Percentiles rank a stretch among this genome's conserved stretches.
phyloP scores from a whole-genome alignment of 2,113 vertebrate species.

The Pholis gunnellus region DNA sequence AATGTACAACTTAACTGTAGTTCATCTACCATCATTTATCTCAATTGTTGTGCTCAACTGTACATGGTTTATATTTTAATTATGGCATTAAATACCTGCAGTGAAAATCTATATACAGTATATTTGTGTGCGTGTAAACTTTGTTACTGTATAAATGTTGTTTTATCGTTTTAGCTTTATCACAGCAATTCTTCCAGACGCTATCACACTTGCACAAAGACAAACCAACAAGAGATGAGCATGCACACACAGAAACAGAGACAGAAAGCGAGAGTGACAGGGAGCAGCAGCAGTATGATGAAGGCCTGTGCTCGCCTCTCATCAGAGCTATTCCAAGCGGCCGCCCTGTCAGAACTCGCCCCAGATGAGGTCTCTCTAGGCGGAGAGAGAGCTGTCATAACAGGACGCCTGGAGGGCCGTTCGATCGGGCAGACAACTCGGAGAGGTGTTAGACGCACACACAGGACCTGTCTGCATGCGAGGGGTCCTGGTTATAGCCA shows the following conservation, averaged over 20 bases:
- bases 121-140: not conserved
- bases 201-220: constrained; percentile 6
- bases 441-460: constrained; percentile 72
- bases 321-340: constrained; percentile 73
- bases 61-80: not conserved
- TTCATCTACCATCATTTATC: not conserved
- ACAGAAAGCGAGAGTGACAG: constrained; percentile 68
- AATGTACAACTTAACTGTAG: not conserved
- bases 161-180: not conserved
- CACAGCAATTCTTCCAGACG: not conserved
- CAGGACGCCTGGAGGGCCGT: constrained; percentile 68
- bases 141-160: not conserved
- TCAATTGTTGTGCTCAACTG: not conserved
- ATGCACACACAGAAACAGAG: constrained; percentile 36
- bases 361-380: constrained; percentile 73
- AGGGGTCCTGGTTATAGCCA: constrained; percentile 56
- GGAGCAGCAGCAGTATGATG: constrained; percentile 61
- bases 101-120: not conserved
- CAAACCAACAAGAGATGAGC: constrained; percentile 12
- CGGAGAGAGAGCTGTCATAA: constrained; percentile 72
- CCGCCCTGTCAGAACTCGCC: constrained; percentile 76
- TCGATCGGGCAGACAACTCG: constrained; percentile 69
- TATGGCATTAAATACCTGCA: not conserved
- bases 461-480: constrained; percentile 52
- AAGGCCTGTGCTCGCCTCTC: constrained; percentile 65